Evolutionary conservation across 1,140 invertebrate species (phyloP).

Genomic region (Eumaeus atala): DNA sequence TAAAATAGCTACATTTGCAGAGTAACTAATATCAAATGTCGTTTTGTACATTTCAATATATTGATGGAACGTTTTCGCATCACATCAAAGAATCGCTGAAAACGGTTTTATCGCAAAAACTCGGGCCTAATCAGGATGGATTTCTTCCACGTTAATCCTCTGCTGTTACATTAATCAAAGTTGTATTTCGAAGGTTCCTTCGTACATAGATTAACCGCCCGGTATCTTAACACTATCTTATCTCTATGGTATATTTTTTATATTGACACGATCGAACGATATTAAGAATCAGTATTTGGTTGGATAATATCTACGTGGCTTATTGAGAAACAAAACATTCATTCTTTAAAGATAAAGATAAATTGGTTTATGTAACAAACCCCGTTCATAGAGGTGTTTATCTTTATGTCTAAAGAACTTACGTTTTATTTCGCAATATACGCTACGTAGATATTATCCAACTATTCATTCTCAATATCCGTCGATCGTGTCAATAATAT

Average conservation of each 20-base stretch:
- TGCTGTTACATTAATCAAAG: conserved; percentile 55
- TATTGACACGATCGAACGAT: not conserved
- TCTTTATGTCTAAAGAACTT: too few relatives aligned
- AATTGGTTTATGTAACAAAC: too few relatives aligned
- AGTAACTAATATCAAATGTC: too few relatives aligned
- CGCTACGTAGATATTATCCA: too few relatives aligned
- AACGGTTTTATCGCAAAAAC: conserved; percentile 42
- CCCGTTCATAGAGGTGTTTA: too few relatives aligned
- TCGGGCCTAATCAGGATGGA: conserved; percentile 50
- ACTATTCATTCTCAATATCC: too few relatives aligned
- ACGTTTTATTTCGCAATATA: too few relatives aligned
- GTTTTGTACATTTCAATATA: too few relatives aligned
- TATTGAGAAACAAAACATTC: conserved; percentile 6
- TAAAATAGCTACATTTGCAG: too few relatives aligned
- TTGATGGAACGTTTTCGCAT: not conserved
- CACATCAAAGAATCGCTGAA: conserved; percentile 15
- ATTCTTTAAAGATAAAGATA: not conserved
- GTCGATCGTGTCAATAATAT: too few relatives aligned
- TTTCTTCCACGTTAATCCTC: conserved; percentile 36
- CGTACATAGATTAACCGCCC: conserved; percentile 10
- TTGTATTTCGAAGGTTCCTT: conserved; percentile 45
- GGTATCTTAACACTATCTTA: conserved; percentile 31
- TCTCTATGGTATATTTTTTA: conserved; percentile 34
- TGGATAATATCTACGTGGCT: conserved; percentile 6
- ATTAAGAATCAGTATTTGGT: conserved; percentile 7